A percentile compares a stretch with the other conserved stretches of the same genome.
phyloP scores from a whole-genome alignment of 2,113 vertebrate genomes.

The Vombatus ursinus region DNA sequence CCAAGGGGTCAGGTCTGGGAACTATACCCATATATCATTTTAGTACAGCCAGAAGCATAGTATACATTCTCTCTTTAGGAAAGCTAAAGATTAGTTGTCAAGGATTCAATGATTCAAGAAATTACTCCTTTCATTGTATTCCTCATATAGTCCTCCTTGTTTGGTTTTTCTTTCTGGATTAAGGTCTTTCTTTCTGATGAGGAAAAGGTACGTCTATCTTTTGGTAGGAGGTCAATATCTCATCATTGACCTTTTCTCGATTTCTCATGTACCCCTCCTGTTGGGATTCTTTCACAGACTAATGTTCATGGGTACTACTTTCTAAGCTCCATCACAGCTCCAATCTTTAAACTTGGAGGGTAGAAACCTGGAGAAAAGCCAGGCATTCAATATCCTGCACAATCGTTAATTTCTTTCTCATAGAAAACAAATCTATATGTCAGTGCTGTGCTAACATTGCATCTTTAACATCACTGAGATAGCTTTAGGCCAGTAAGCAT shows the following conservation, averaged over 20 bases:
- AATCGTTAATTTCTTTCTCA: slow-evolving; percentile 73
- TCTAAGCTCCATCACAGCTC: slow-evolving; percentile 5
- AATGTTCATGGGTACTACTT: background rate
- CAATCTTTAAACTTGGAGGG: slow-evolving; percentile 36
- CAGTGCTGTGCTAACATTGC: slow-evolving; percentile 59
- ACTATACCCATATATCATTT: background rate
- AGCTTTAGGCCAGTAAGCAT: slow-evolving; percentile 73
- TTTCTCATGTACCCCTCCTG: background rate
- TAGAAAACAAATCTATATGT: slow-evolving; percentile 70
- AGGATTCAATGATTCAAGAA: background rate
- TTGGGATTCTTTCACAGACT: background rate
- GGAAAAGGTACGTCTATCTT: background rate
- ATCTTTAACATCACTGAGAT: slow-evolving; percentile 65
- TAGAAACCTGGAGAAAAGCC: slow-evolving; percentile 55
- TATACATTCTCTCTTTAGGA: background rate
- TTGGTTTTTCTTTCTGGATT: background rate
- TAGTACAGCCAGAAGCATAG: background rate
- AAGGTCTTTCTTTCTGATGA: background rate
- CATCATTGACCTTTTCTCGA: background rate
- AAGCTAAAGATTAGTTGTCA: background rate
- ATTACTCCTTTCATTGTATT: background rate
- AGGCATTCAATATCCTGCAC: slow-evolving; percentile 55
- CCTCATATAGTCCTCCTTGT: background rate
- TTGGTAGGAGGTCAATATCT: background rate
- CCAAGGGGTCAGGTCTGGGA: background rate